phyloP scores from a whole-genome alignment of 2,888 invertebrate species.

The Chrysomela aeneicollis region DNA sequence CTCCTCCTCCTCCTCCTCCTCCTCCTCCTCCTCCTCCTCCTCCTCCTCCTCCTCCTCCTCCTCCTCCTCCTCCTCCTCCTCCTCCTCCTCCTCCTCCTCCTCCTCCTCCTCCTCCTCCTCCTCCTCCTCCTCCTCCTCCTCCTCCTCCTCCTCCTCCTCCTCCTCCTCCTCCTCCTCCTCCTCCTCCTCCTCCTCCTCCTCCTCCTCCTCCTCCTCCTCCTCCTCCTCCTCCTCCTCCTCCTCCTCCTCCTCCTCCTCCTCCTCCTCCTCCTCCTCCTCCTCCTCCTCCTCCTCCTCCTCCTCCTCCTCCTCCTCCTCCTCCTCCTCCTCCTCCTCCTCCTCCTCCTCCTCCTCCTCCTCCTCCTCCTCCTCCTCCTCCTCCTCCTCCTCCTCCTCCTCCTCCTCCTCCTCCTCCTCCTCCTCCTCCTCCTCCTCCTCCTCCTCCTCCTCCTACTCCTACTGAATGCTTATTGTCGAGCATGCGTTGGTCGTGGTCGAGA shows the following conservation, averaged over 20 bases:
- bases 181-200: constrained; percentile 13
- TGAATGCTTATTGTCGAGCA: no score
- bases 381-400: constrained; percentile 14
- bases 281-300: background rate
- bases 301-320: constrained; percentile 3
- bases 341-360: background rate
- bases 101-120: constrained; percentile 7
- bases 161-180: constrained; percentile 3
- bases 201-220: constrained; percentile 1
- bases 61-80: background rate
- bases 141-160: constrained; percentile 16
- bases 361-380: constrained; percentile 9
- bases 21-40: constrained; percentile 6
- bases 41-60: constrained; percentile 3
- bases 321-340: constrained; percentile 17
- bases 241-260: background rate
- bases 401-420: constrained; percentile 11
- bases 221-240: constrained; percentile 11
- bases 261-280: background rate
- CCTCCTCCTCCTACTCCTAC: background rate
- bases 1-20: constrained; percentile 7
- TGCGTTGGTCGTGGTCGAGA: no score
- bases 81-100: background rate
- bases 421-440: background rate
- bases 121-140: constrained; percentile 6